A percentile compares a stretch with the other conserved stretches of the same genome.
Evolutionary conservation across 1,140 invertebrate genomes (phyloP).

Genomic region (Brachionus koreanus): DNA sequence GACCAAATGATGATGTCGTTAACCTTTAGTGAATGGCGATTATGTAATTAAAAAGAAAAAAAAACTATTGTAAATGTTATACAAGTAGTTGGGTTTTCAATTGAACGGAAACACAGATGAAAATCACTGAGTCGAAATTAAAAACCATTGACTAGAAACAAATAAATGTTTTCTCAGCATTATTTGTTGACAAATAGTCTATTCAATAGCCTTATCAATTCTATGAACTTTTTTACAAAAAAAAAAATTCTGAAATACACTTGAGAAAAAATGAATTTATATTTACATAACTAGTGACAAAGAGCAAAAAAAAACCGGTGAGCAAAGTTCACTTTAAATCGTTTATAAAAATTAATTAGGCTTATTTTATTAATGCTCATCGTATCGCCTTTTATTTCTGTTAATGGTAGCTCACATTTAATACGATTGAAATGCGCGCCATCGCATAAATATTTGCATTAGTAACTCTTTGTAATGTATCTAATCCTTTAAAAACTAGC

Average conservation of each 20-base stretch:
- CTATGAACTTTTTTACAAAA: not conserved
- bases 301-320: not conserved
- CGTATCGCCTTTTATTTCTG: slow-evolving; percentile 15
- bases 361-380: slow-evolving; percentile 36
- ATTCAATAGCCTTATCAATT: not conserved
- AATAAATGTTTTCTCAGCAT: not conserved
- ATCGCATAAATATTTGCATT: slow-evolving; percentile 27
- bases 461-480: not conserved
- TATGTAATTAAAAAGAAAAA: not conserved
- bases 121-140: not conserved
- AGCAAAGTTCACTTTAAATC: not conserved
- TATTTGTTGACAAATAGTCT: not conserved
- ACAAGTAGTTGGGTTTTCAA: not conserved
- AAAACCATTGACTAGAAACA: not conserved
- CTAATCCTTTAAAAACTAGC: slow-evolving; percentile 20
- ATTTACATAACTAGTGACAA: not conserved
- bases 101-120: not conserved
- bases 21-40: not conserved
- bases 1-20: not conserved
- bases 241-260: not conserved
- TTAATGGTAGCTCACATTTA: slow-evolving; percentile 9
- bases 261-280: not conserved
- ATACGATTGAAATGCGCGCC: slow-evolving; percentile 9
- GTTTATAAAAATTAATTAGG: slow-evolving; percentile 36
- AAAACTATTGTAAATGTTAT: not conserved